Conservation (phyloP, 23 tunicate genomes). For the Ciona savignyi region DNA sequence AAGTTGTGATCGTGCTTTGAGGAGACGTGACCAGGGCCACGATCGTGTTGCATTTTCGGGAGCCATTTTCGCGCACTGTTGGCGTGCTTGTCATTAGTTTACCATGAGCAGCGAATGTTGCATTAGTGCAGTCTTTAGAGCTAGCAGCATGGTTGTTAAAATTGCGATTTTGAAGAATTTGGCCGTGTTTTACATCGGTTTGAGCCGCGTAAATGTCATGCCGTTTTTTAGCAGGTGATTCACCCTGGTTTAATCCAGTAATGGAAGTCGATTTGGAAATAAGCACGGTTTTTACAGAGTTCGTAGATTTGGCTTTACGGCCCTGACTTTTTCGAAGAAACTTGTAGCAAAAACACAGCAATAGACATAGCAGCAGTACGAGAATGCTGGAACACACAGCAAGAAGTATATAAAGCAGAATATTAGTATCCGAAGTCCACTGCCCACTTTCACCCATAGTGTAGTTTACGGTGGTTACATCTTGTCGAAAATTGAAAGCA, state of each 20-base stretch:
- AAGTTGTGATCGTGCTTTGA: constrained; percentile 5
- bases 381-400: constrained; percentile 21
- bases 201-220: not conserved
- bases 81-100: constrained; percentile 24
- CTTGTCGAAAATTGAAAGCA: not conserved
- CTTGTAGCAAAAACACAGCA: not conserved
- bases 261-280: constrained; percentile 37
- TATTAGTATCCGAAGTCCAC: not conserved
- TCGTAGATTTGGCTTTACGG: not conserved
- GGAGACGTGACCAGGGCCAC: constrained; percentile 17
- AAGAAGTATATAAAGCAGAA: constrained; percentile 25
- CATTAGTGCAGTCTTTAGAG: not conserved
- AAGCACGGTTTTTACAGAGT: not conserved
- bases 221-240: not conserved
- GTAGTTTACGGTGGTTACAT: constrained; percentile 5
- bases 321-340: not conserved
- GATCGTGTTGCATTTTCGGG: not conserved
- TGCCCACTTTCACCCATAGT: not conserved
- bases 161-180: not conserved
- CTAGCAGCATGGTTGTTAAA: not conserved
- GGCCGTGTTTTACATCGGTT: not conserved
- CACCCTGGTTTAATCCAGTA: constrained; percentile 27
- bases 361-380: constrained; percentile 12
- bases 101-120: not conserved
- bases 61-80: constrained; percentile 2